A percentile compares a stretch with the other conserved stretches of the same genome.
phyloP scores from a whole-genome alignment of 2,888 invertebrate genomes.

The Zygothrica quintamaculata region DNA sequence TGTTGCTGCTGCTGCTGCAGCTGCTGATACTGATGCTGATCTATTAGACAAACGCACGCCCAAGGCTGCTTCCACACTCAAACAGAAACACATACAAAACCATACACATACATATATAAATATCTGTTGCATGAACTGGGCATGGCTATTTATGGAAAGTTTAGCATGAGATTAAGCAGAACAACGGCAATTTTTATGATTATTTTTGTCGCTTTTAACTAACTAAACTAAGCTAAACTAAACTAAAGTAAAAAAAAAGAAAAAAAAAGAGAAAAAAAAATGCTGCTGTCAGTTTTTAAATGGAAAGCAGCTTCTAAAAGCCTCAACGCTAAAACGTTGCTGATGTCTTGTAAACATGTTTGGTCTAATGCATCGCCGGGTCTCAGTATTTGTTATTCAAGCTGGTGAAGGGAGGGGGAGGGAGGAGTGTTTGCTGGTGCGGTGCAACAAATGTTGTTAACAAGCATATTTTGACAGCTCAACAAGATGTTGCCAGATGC shows the following conservation, averaged over 20 bases:
- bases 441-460: conserved; percentile 79
- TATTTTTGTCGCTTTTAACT: conserved; percentile 73
- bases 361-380: conserved; percentile 66
- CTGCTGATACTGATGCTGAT: conserved; percentile 59
- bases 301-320: conserved; percentile 70
- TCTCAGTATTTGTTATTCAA: conserved; percentile 29
- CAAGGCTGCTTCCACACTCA: conserved; percentile 55
- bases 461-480: conserved; percentile 79
- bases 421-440: conserved; percentile 49
- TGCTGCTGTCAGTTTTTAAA: conserved; percentile 73
- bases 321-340: conserved; percentile 69
- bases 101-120: neutral
- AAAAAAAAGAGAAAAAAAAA: conserved; percentile 30
- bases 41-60: conserved; percentile 77
- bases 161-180: conserved; percentile 67
- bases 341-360: conserved; percentile 72
- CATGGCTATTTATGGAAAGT: conserved; percentile 72
- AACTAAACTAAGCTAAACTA: neutral
- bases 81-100: conserved; percentile 27
- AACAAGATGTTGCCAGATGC: conserved; percentile 80
- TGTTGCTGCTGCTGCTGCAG: conserved; percentile 46
- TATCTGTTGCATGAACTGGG: conserved; percentile 38
- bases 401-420: conserved; percentile 20
- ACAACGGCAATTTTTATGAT: conserved; percentile 67
- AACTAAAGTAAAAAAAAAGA: neutral